Base-by-base conservation (phyloP, 2,113 vertebrate species). In the Ranitomeya imitator region DNA sequence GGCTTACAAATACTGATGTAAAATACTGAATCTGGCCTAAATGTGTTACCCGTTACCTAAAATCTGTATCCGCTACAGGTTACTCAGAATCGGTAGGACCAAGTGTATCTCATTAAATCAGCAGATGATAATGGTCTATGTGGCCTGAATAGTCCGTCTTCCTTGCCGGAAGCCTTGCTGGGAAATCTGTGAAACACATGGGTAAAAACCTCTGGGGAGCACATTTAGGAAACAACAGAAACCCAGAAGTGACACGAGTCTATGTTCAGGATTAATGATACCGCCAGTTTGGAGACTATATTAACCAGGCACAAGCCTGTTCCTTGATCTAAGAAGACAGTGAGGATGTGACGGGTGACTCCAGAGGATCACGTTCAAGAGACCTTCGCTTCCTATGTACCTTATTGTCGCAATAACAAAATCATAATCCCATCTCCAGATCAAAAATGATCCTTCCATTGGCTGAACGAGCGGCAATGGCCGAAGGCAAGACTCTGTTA, bases 151-250 rank as follows among this genome's bases (percentile, higher is more conserved):
- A 69, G 79, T 26, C 57, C n/a, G 31, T 16, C 19, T 74, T 63
- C 12, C n/a, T 61, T 26, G 63, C 79, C 67, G 67, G 18, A 73
- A 79, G 86, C 77, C 19, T 23, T 83, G 65, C 57, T 88, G 69
- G 76, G 37, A 59, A 83, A 31, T 21, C 7, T 45, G 79, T 76
- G 69, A 10, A 76, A 61, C 79, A 88, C 69, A 76, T 6, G 3
- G 59, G 67, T 18, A 59, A 57, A 74, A 74, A 26, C 60, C 79
- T 63, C 79, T 63, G 11, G 79, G n/a, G 86, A 83, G 31, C 57
- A 55, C 79, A 60, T 74, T 82, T 83, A 88, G 81, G 31, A 88
- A 83, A 61, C 37, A 23, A 76, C 59, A 74, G 79, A 54, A 59
- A 83, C 23, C 79, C 45, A 83, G 51, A 73, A 83, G 79, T 88